phyloP scores from a whole-genome alignment of 2,888 invertebrate species.

The Polydrusus tereticollis region DNA sequence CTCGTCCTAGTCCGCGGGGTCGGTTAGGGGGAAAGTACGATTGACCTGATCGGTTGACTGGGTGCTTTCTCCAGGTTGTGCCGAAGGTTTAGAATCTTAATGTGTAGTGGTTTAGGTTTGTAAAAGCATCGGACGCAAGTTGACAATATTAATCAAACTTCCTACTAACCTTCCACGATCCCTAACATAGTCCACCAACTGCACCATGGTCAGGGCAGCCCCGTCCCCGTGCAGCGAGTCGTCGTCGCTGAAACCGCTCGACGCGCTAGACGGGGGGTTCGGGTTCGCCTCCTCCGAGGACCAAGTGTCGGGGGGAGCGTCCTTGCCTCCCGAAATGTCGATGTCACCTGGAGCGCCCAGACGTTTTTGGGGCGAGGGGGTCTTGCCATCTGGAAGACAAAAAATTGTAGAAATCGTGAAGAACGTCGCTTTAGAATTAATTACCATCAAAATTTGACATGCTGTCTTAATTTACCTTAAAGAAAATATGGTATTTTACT shows the following conservation, averaged over 20 bases:
- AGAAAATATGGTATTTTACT: too few relatives aligned
- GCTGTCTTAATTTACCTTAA: background rate
- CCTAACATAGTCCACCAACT: conserved; percentile 82
- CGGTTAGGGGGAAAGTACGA: too few relatives aligned
- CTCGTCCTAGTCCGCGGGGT: too few relatives aligned
- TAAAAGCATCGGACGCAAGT: background rate
- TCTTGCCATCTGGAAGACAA: conserved; percentile 58
- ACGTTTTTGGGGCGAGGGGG: conserved; percentile 64
- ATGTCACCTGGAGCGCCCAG: conserved; percentile 66
- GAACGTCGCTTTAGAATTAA: background rate
- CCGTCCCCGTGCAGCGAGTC: conserved; percentile 82
- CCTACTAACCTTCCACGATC: conserved; percentile 63
- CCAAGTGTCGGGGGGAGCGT: conserved; percentile 67
- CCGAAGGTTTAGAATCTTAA: too few relatives aligned
- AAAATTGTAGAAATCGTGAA: background rate
- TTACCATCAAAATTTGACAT: background rate
- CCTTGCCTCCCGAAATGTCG: conserved; percentile 67
- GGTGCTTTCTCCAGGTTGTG: too few relatives aligned
- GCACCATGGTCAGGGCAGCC: conserved; percentile 77
- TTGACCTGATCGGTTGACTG: too few relatives aligned
- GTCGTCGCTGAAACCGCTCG: conserved; percentile 91
- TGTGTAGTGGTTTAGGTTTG: too few relatives aligned
- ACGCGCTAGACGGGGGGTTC: conserved; percentile 80
- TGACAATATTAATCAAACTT: background rate
- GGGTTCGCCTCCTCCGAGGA: conserved; percentile 69